Base-by-base conservation (phyloP, 1,140 invertebrate genomes). In the Hermetia illucens region DNA sequence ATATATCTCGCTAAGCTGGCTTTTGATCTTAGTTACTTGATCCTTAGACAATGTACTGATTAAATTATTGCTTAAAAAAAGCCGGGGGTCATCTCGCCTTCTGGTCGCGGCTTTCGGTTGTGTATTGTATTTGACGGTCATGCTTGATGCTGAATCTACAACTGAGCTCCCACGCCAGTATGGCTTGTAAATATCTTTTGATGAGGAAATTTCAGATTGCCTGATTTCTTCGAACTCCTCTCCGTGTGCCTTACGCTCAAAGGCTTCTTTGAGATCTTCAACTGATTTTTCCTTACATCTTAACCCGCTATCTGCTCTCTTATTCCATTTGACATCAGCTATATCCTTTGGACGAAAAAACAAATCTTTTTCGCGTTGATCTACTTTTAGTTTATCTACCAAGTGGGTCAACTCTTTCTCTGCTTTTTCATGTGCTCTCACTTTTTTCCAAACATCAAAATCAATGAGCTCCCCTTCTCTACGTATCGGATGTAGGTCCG, bases 1-100 rank as follows among this genome's bases (percentile, higher is more conserved):
- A 42, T 88, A 89, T 29, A 89, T 87, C 45, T 86, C 81, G 44
- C 78, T 81, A 4, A 89, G 53, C 49, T 88, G 84, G 50, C 72
- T 75, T 55, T 85, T 86, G 21, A 89, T 65, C 17, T 77, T 78
- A 48, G 74, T 80, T 0, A 89, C 78, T 63, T 89, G 84, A 46
- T 89, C 83, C 58, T 80, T 74, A 1, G 83, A 83, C 29, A 89
- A 61, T 50, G 83, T 87, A 49, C 82, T 87, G 71, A 84, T 86
- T 22, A 86, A 68, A 34, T 77, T 72, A 46, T 71, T 79, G 22
- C 79, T 80, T 16, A 83, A 69, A 0, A 74, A 74, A 25, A 72
- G 66, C 47, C 63, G 69, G 52, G 65, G 42, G 39, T 67, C 60
- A 3, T 53, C 35, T 53, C 43, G 39, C 38, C 44, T 36, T 35